A percentile compares a stretch with the other conserved stretches of the same genome.
These are phyloP conservation scores for Oceanites oceanicus DNA, from an alignment of 2,113 vertebrate genomes.

Conservation along the genomic window DNA sequence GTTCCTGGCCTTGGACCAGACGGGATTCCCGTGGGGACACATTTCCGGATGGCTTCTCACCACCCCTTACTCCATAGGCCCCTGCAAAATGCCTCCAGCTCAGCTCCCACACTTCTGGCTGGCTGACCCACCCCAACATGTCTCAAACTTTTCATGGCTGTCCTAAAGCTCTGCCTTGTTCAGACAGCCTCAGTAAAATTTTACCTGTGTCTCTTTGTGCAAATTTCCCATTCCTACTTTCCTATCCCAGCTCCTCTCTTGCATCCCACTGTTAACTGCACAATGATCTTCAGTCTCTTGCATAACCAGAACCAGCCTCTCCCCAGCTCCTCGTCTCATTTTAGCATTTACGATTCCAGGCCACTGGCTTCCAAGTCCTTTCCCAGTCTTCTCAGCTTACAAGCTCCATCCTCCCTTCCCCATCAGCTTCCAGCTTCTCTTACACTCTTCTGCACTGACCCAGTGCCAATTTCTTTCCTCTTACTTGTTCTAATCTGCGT, in stretches of 20 bases:
- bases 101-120: slow-evolving; percentile 20
- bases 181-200: not conserved
- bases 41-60: slow-evolving; percentile 28
- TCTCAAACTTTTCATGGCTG: not conserved
- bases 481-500: not conserved
- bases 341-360: not conserved
- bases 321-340: not conserved
- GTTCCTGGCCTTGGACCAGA: slow-evolving; percentile 3
- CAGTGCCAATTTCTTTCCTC: not conserved
- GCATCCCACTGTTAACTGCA: not conserved
- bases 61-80: not conserved
- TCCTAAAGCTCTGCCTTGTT: not conserved
- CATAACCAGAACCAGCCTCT: slow-evolving; percentile 3
- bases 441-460: not conserved
- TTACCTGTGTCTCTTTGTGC: not conserved
- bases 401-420: not conserved
- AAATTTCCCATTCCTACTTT: not conserved
- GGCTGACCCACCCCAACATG: not conserved
- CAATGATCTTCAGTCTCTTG: not conserved
- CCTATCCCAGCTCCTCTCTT: not conserved
- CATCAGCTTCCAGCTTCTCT: not conserved
- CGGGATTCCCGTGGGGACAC: not conserved
- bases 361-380: not conserved
- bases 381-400: slow-evolving; percentile 24
- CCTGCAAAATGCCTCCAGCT: not conserved